Evolutionary conservation across 2,888 invertebrate species (phyloP), one percentile per base, ranked within the genome.

Genomic region (Rhagonycha fulva): DNA sequence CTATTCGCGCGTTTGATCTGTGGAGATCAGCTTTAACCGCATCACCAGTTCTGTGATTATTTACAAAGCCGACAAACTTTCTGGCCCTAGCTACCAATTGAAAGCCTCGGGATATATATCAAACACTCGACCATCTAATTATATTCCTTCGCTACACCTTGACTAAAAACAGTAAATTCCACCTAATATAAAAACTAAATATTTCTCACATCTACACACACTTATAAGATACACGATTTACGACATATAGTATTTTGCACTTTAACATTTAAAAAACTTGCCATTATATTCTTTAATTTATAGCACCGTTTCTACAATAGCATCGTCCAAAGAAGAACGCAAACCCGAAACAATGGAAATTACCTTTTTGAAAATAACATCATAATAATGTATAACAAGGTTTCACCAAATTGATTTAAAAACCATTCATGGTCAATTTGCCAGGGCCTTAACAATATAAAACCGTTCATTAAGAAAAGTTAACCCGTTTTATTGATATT

Each of bases 1-100:
- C 86, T 86, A 86, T 87, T 87, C 87, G 86, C 87, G 87, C 87
- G 86, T 87, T 87, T 87, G 87, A 87, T 87, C 87, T 87, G 85
- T 85, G 84, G 83, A 84, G 85, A 85, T 85, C 85, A 84, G 84
- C 84, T 84, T 83, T 82, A 82, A 84, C 84, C 85, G 85, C 84
- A 83, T 83, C 83, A 81, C 82, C 85, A 84, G 86, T 86, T 85
- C 87, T 87, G 87, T 87, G 87, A 87, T 87, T 87, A 87, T 86
- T 86, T 84, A 85, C 85, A 81, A 81, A 84, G 85, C 86, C 86
- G 86, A 84, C 85, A 85, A 84, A 85, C 84, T 84, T 84, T 83
- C 84, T 84, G 85, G 85, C 83, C 85, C 84, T 85, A 86, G 86
- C 86, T 86, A 87, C 86, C 86, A 86, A 86, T 86, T 86, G 84